Percentiles rank a stretch among this genome's conserved stretches.
Evolutionary conservation across 2,113 vertebrate species (phyloP).

Genomic region (Forbesichthys papilliferus): DNA sequence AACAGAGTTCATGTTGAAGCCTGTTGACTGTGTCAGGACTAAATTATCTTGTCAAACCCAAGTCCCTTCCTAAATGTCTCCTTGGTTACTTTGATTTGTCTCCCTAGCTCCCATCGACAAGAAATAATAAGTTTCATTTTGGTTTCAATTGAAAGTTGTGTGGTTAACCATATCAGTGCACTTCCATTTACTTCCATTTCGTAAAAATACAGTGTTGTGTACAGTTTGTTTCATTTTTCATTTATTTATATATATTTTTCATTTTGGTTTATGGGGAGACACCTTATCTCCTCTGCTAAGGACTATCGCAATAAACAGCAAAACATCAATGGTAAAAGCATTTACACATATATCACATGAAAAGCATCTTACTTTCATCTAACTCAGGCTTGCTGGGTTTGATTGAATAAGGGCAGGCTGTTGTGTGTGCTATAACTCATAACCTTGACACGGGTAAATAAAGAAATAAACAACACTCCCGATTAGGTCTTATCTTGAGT

Average conservation of each 20-base stretch:
- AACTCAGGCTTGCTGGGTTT: conserved; percentile 24
- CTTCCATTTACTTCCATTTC: conserved; percentile 47
- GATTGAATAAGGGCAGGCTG: conserved; percentile 40
- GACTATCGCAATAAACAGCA: not conserved
- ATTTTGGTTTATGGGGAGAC: conserved; percentile 14
- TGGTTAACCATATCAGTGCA: conserved; percentile 24
- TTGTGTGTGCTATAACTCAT: conserved; percentile 47
- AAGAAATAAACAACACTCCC: conserved; percentile 72
- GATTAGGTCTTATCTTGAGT: conserved; percentile 79
- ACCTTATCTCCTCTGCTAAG: conserved; percentile 9
- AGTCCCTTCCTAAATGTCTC: conserved; percentile 24
- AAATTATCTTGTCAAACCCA: conserved; percentile 32
- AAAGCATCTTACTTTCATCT: conserved; percentile 29
- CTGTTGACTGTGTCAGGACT: conserved; percentile 30
- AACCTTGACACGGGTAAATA: conserved; percentile 74
- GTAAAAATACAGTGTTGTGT: not conserved
- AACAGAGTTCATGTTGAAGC: conserved; percentile 42
- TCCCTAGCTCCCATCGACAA: not conserved
- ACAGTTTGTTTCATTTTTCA: no score
- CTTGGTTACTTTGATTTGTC: conserved; percentile 24
- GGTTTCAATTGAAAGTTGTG: conserved; percentile 33
- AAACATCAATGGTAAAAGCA: not conserved
- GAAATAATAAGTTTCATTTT: conserved; percentile 43
- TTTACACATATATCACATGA: conserved; percentile 7
- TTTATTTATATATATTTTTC: conserved; percentile 7